phyloP scores from a whole-genome alignment of 2,888 invertebrate genomes.

The Cheilosia impressa region DNA sequence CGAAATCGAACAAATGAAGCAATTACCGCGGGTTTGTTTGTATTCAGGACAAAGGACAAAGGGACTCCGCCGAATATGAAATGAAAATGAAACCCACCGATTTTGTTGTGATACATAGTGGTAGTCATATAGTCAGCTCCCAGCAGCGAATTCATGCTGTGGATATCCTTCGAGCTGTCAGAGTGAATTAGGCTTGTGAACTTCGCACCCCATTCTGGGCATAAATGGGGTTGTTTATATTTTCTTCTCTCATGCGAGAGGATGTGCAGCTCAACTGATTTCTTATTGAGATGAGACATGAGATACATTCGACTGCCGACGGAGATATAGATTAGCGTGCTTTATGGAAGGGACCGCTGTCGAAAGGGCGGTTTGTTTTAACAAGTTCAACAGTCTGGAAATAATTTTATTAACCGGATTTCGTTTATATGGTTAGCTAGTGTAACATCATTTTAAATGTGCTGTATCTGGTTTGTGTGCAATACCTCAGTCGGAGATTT shows the following conservation, averaged over 20 bases:
- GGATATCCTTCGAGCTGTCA: slow-evolving; percentile 62
- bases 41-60: slow-evolving; percentile 7
- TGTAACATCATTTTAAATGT: slow-evolving; percentile 1
- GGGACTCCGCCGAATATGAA: neutral
- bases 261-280: slow-evolving; percentile 28
- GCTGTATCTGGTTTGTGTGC: slow-evolving; percentile 31
- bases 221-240: slow-evolving; percentile 29
- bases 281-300: slow-evolving; percentile 18
- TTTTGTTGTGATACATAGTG: neutral
- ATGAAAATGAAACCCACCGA: slow-evolving; percentile 6
- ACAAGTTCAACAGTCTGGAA: slow-evolving; percentile 74
- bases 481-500: slow-evolving; percentile 45
- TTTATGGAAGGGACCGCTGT: slow-evolving; percentile 8
- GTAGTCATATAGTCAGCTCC: neutral
- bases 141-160: slow-evolving; percentile 56
- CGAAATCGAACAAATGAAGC: slow-evolving; percentile 49
- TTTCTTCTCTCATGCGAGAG: neutral
- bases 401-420: slow-evolving; percentile 75
- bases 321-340: slow-evolving; percentile 29
- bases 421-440: slow-evolving; percentile 33
- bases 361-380: slow-evolving; percentile 74
- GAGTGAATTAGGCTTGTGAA: slow-evolving; percentile 60
- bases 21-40: slow-evolving; percentile 60
- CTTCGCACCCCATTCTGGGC: slow-evolving; percentile 47
- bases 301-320: neutral